These are phyloP conservation scores for Lepidochrysops patricia DNA, from an alignment of 2,888 invertebrate genomes.

Conservation along the genomic window DNA sequence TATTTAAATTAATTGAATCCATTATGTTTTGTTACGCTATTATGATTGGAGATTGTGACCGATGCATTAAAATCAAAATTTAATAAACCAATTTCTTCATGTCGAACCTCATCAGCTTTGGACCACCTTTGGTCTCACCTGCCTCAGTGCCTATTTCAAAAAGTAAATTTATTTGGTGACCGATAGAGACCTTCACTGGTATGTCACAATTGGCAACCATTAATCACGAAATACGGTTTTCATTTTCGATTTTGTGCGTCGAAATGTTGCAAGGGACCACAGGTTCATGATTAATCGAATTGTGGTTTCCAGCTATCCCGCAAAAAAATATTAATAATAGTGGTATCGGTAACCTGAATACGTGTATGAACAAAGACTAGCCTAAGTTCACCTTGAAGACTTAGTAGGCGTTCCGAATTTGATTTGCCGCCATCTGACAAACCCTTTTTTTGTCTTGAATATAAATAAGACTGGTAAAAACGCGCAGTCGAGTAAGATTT, in stretches of 20 bases:
- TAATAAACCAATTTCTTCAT: background rate
- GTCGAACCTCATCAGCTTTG: background rate
- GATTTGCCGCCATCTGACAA: slow-evolving; percentile 69
- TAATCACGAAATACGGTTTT: background rate
- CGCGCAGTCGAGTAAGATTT: slow-evolving; percentile 49
- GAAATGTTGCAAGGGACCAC: slow-evolving; percentile 3
- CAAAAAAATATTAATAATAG: slow-evolving; percentile 36
- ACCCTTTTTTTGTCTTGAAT: slow-evolving; percentile 71
- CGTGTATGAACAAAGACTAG: slow-evolving; percentile 47
- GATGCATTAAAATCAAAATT: background rate
- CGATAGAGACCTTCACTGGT: background rate
- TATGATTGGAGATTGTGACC: background rate
- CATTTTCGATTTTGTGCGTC: background rate
- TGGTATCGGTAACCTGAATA: slow-evolving; percentile 42
- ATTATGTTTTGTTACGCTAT: background rate
- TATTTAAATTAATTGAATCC: slow-evolving; percentile 1
- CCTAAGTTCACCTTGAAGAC: slow-evolving; percentile 62
- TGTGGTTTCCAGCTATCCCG: slow-evolving; percentile 15
- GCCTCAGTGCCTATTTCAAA: background rate
- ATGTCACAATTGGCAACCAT: background rate
- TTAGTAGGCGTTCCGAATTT: slow-evolving; percentile 62
- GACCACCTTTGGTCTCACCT: background rate
- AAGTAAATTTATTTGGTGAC: background rate
- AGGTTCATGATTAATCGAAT: slow-evolving; percentile 12
- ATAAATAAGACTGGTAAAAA: slow-evolving; percentile 66